These are phyloP conservation scores for Enteromius radiatus DNA, from an alignment of 2,797 vertebrate genomes.

Conservation along the genomic window DNA sequence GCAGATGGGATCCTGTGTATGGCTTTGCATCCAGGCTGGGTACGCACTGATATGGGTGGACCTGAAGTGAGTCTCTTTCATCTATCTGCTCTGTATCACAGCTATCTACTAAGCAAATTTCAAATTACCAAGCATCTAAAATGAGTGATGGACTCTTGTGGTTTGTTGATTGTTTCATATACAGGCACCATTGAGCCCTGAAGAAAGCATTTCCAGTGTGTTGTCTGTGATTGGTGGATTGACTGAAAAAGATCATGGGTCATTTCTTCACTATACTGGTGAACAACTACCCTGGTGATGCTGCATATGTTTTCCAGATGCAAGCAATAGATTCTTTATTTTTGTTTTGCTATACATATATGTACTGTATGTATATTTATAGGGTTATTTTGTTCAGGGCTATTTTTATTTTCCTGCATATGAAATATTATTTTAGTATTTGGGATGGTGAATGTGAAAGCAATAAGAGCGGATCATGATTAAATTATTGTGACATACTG, in stretches of 20 bases:
- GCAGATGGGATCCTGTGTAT: slow-evolving; percentile 80
- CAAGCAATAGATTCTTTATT: background rate
- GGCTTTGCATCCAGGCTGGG: slow-evolving; percentile 81
- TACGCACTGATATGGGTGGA: slow-evolving; percentile 83
- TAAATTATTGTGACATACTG: background rate
- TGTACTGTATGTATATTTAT: background rate
- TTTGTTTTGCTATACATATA: background rate
- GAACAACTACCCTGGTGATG: slow-evolving; percentile 78
- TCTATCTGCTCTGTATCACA: no score
- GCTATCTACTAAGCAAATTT: background rate
- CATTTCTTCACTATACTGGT: slow-evolving; percentile 78
- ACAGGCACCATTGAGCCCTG: slow-evolving; percentile 76
- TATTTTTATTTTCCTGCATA: background rate
- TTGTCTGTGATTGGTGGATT: slow-evolving; percentile 78
- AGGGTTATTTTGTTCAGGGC: background rate
- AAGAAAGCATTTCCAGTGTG: slow-evolving; percentile 75
- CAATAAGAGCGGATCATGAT: background rate
- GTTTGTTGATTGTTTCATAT: slow-evolving; percentile 17
- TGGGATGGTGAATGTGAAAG: background rate
- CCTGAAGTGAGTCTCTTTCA: slow-evolving; percentile 70
- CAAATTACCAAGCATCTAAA: background rate
- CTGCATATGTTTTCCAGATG: background rate
- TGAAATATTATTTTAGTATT: background rate
- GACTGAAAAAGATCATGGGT: slow-evolving; percentile 77
- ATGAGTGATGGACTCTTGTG: background rate